Percentiles rank a stretch among this genome's conserved stretches.
Evolutionary conservation across 2,888 invertebrate species (phyloP).

Genomic region (Pharmacophagus antenor): DNA sequence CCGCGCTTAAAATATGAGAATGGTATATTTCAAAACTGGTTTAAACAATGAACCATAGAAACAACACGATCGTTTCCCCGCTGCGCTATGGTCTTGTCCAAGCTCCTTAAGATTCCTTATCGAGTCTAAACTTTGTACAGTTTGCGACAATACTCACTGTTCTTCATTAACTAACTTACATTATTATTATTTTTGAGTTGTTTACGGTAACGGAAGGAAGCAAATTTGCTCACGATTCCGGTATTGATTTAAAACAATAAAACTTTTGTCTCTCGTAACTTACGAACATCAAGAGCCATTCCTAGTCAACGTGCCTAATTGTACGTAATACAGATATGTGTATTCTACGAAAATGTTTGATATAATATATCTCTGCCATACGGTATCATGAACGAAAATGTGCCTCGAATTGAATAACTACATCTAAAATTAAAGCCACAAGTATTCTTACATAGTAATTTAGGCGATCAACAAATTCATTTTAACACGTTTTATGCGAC

Average conservation of each 20-base stretch:
- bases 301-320: too few species aligned
- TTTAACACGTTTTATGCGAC: too few species aligned
- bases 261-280: background rate
- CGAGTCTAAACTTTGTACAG: slow-evolving; percentile 70
- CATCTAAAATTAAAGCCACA: too few species aligned
- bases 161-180: slow-evolving; percentile 46
- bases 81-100: slow-evolving; percentile 54
- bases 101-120: slow-evolving; percentile 67
- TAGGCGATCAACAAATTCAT: too few species aligned
- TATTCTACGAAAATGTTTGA: too few species aligned
- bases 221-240: background rate
- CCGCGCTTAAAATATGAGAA: slow-evolving; percentile 5
- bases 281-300: too few species aligned
- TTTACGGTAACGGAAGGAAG: background rate
- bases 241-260: background rate
- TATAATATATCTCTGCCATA: too few species aligned
- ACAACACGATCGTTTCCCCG: slow-evolving; percentile 39
- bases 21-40: slow-evolving; percentile 18
- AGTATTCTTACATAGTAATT: too few species aligned
- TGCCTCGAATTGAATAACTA: too few species aligned
- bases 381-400: too few species aligned
- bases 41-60: slow-evolving; percentile 27
- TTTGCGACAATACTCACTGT: slow-evolving; percentile 52
- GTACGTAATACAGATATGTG: too few species aligned
- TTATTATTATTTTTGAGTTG: slow-evolving; percentile 42